These are phyloP conservation scores for Lethenteron reissneri DNA, from an alignment of 2,113 vertebrate species.

Conservation along the genomic window DNA sequence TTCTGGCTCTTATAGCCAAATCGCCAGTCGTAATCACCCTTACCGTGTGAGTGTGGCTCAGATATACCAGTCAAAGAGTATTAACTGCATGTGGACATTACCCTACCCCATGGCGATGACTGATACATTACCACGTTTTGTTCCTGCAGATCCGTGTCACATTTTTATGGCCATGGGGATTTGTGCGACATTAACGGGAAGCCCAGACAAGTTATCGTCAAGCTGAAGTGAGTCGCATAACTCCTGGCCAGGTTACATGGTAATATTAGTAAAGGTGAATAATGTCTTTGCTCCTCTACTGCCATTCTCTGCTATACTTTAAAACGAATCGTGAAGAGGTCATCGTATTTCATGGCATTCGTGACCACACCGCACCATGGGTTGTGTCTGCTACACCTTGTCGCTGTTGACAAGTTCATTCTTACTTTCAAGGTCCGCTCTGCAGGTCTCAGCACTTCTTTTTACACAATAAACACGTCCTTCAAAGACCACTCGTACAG, in stretches of 20 bases:
- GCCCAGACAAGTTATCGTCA: constrained; percentile 83
- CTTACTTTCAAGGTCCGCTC: too few species aligned
- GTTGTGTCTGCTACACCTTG: too few species aligned
- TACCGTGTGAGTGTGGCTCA: background rate
- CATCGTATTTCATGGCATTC: too few species aligned
- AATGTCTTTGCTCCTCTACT: too few species aligned
- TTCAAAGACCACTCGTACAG: too few species aligned
- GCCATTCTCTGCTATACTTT: too few species aligned
- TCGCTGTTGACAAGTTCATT: too few species aligned
- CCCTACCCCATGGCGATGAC: background rate
- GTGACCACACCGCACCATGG: too few species aligned
- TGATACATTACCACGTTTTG: constrained; percentile 6
- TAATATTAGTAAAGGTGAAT: too few species aligned
- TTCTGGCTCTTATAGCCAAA: background rate
- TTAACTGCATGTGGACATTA: background rate
- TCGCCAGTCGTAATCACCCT: background rate
- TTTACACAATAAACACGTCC: too few species aligned
- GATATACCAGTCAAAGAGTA: background rate
- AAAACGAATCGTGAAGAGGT: too few species aligned
- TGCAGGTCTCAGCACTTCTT: too few species aligned
- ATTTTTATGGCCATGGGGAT: constrained; percentile 89
- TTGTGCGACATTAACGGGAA: constrained; percentile 78
- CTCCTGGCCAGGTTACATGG: background rate
- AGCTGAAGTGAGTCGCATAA: constrained; percentile 67
- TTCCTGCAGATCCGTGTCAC: constrained; percentile 57